phyloP scores from a whole-genome alignment of 53 echinoderm and acorn worm genomes.

The Echinometra lucunter region DNA sequence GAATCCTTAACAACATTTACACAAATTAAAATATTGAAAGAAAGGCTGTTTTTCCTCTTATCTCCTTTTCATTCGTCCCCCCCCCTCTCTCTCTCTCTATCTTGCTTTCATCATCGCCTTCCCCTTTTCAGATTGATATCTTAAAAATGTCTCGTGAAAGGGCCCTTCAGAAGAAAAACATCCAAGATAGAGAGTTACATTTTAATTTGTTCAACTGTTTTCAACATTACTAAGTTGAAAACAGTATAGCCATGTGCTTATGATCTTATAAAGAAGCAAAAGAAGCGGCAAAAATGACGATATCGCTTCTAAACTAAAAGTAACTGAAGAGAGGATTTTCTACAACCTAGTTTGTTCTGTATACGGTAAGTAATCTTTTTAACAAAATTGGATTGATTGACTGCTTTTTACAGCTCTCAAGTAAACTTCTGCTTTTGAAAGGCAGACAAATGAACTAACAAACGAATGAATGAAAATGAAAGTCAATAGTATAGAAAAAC shows the following conservation, averaged over 20 bases:
- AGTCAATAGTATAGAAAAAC: not conserved
- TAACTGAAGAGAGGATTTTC: not conserved
- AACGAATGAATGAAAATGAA: slow-evolving; percentile 13
- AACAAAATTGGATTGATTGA: not conserved
- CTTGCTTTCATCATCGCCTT: not conserved
- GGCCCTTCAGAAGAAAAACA: too few species aligned
- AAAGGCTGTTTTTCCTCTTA: not conserved
- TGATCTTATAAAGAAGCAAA: too few species aligned
- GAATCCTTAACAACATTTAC: slow-evolving; percentile 32
- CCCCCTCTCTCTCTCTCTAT: not conserved
- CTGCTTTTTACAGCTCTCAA: not conserved
- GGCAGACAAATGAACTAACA: not conserved
- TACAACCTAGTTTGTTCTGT: not conserved
- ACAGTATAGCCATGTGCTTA: too few species aligned
- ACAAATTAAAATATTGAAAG: slow-evolving; percentile 16
- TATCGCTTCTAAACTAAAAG: not conserved
- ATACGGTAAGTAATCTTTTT: not conserved
- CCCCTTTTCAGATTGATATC: too few species aligned
- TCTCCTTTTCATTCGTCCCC: not conserved
- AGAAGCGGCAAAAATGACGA: not conserved
- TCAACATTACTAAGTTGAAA: too few species aligned
- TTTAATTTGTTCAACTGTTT: too few species aligned
- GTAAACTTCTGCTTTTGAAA: not conserved
- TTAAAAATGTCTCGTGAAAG: too few species aligned
- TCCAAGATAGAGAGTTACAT: too few species aligned